Conservation (phyloP, 2,888 invertebrate genomes). For the Megamerina dolium region DNA sequence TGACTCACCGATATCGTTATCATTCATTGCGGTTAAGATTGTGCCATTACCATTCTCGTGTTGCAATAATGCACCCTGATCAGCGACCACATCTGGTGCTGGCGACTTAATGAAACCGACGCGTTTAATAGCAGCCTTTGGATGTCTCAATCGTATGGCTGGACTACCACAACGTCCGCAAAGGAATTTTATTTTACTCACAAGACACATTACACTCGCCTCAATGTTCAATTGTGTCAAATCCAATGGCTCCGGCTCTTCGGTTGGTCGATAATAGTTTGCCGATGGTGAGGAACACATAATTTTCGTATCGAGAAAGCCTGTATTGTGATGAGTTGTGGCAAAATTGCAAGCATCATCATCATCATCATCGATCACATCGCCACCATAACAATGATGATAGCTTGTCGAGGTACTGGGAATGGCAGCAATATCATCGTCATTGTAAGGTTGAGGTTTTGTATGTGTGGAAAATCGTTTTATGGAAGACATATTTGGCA, state of each 20-base stretch:
- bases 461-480: neutral
- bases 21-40: neutral
- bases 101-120: conserved; percentile 37
- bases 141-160: conserved; percentile 60
- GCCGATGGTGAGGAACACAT: conserved; percentile 55
- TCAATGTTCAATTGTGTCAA: conserved; percentile 80
- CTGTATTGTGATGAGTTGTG: conserved; percentile 26
- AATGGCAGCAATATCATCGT: neutral
- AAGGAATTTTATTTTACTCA: conserved; percentile 73
- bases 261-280: conserved; percentile 72
- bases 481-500: conserved; percentile 1
- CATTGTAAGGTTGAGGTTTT: neutral
- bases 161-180: conserved; percentile 70
- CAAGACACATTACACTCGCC: conserved; percentile 79
- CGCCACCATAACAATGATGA: conserved; percentile 1
- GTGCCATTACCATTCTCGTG: neutral
- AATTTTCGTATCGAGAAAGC: conserved; percentile 53
- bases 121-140: conserved; percentile 39
- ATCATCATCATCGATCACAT: conserved; percentile 19
- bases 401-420: too few species aligned
- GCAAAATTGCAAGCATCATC: conserved; percentile 24
- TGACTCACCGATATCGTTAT: neutral
- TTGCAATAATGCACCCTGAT: conserved; percentile 31
- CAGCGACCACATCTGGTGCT: conserved; percentile 43
- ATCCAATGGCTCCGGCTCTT: conserved; percentile 81